These are phyloP conservation scores for Acanthacorydalis orientalis DNA, from an alignment of 2,888 invertebrate genomes.

Conservation along the genomic window DNA sequence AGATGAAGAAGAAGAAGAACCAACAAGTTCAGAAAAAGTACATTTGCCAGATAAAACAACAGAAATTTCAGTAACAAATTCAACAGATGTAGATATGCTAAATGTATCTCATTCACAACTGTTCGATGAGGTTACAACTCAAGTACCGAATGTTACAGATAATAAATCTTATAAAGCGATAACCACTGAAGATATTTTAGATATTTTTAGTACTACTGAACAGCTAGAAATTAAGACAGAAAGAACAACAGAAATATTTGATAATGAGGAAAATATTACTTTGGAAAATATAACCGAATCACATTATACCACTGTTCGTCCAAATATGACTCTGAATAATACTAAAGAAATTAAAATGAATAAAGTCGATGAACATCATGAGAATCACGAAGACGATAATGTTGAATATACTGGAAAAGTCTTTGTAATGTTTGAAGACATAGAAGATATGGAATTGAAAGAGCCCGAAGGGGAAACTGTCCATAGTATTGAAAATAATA, in stretches of 20 bases:
- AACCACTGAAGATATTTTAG: background rate
- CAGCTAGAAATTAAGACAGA: constrained; percentile 3
- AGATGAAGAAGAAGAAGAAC: constrained; percentile 3
- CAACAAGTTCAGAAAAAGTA: constrained; percentile 4
- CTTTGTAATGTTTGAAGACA: background rate
- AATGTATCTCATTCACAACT: too few relatives aligned
- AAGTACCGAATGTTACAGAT: too few relatives aligned
- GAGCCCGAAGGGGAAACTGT: constrained; percentile 1
- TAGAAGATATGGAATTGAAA: background rate
- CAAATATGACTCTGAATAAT: constrained; percentile 2
- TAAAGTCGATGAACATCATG: background rate
- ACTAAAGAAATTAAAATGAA: background rate
- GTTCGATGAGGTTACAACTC: too few relatives aligned
- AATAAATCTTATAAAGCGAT: background rate
- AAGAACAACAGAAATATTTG: constrained; percentile 6
- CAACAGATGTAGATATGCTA: background rate
- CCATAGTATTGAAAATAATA: constrained; percentile 4
- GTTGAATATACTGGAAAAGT: background rate
- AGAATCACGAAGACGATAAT: constrained; percentile 3
- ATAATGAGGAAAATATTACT: constrained; percentile 8
- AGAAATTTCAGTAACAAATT: constrained; percentile 7
- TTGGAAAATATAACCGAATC: constrained; percentile 7
- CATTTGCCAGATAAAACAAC: constrained; percentile 3
- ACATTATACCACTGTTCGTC: background rate
- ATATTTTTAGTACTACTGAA: background rate